These are phyloP conservation scores for Liparis tanakae DNA, from an alignment of 2,797 vertebrate species.

Conservation along the genomic window DNA sequence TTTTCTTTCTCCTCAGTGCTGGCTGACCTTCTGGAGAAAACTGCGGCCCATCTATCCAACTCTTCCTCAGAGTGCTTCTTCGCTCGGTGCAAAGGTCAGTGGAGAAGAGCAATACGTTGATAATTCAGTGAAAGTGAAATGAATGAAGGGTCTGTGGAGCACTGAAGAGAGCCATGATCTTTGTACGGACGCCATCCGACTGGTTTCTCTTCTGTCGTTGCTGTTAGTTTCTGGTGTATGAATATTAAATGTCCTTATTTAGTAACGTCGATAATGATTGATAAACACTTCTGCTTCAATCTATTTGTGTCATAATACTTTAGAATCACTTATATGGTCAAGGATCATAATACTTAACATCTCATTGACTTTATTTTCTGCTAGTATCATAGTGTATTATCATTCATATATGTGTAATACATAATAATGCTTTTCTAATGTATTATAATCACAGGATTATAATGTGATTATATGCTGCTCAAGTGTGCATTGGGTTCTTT, in stretches of 20 bases:
- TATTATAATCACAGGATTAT: not conserved
- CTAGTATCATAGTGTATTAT: not conserved
- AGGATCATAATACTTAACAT: not conserved
- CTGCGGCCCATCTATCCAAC: slow-evolving; percentile 85
- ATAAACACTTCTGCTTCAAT: not conserved
- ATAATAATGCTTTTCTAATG: not conserved
- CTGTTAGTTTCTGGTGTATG: not conserved
- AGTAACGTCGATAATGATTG: not conserved
- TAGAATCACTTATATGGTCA: not conserved
- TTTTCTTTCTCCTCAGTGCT: slow-evolving; percentile 82
- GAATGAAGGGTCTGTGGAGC: slow-evolving; percentile 27
- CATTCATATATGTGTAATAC: not conserved
- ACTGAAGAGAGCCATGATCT: slow-evolving; percentile 1
- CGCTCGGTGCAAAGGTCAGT: slow-evolving; percentile 89
- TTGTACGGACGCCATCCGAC: not conserved
- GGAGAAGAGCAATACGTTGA: slow-evolving; percentile 3
- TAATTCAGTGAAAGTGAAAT: slow-evolving; percentile 31
- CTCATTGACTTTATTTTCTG: not conserved
- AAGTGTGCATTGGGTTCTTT: not conserved
- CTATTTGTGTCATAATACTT: not conserved
- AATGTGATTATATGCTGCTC: not conserved
- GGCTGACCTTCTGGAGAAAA: slow-evolving; percentile 89
- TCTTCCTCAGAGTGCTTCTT: slow-evolving; percentile 86
- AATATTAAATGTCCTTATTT: not conserved
- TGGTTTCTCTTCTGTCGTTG: not conserved